These are phyloP conservation scores for Trachelus tabidus DNA, from an alignment of 2,888 invertebrate species.

Conservation along the genomic window DNA sequence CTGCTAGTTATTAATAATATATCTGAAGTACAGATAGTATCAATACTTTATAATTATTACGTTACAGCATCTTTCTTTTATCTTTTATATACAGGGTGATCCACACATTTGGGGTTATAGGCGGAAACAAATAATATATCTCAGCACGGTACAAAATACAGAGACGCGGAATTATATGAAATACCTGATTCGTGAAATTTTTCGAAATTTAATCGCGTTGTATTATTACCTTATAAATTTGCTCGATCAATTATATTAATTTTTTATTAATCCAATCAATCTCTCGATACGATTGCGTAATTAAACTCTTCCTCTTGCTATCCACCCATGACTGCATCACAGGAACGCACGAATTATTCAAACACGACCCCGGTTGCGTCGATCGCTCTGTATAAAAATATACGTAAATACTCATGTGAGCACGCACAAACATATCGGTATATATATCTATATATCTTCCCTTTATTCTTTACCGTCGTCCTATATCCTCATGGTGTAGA, in stretches of 20 bases:
- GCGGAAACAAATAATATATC: not conserved
- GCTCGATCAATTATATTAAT: not conserved
- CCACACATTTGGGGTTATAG: not conserved
- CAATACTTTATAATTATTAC: slow-evolving; percentile 29
- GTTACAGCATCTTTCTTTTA: not conserved
- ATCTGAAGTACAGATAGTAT: slow-evolving; percentile 23
- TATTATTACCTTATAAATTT: not conserved
- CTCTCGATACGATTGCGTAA: not conserved
- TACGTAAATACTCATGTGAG: not conserved
- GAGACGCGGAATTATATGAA: not conserved
- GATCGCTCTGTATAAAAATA: not conserved
- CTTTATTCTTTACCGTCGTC: slow-evolving; percentile 7
- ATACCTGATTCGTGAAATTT: not conserved
- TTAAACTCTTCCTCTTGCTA: not conserved
- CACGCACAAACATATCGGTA: slow-evolving; percentile 28
- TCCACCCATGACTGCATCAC: not conserved
- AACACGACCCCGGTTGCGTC: not conserved
- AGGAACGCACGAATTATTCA: not conserved
- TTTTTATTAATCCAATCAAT: not conserved
- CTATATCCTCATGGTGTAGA: slow-evolving; percentile 7
- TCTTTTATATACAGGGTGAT: not conserved
- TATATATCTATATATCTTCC: slow-evolving; percentile 20
- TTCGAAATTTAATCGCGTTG: not conserved
- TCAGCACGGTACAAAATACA: not conserved
- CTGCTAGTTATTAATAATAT: slow-evolving; percentile 15